Conservation (phyloP, 1,140 invertebrate species). For the Drosophila busckii region DNA sequence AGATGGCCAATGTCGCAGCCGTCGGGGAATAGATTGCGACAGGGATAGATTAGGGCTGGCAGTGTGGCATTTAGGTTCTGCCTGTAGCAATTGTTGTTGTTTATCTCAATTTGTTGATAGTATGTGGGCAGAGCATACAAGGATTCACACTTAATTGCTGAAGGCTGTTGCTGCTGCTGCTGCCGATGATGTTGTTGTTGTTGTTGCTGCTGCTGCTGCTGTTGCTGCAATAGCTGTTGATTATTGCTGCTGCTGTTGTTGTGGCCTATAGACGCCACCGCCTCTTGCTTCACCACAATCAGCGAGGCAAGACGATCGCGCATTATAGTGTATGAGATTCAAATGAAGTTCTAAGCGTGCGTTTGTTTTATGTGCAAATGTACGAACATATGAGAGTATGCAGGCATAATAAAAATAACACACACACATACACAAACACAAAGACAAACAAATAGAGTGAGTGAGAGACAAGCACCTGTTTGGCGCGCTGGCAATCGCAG, state of each 20-base stretch:
- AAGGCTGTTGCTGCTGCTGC: slow-evolving; percentile 19
- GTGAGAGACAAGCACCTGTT: slow-evolving; percentile 49
- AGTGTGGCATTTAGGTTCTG: slow-evolving; percentile 48
- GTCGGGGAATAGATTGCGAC: slow-evolving; percentile 72
- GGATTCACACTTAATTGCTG: slow-evolving; percentile 55
- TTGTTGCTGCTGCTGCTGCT: slow-evolving; percentile 19
- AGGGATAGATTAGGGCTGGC: slow-evolving; percentile 64
- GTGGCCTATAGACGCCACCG: slow-evolving; percentile 18
- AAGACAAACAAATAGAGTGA: slow-evolving; percentile 17
- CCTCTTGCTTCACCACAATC: slow-evolving; percentile 78
- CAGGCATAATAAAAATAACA: slow-evolving; percentile 3
- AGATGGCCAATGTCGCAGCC: slow-evolving; percentile 67
- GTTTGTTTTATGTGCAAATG: slow-evolving; percentile 1
- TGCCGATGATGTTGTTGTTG: slow-evolving; percentile 19
- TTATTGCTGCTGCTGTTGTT: slow-evolving; percentile 16
- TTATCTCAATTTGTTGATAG: slow-evolving; percentile 60
- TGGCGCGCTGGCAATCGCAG: slow-evolving; percentile 45
- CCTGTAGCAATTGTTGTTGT: slow-evolving; percentile 63
- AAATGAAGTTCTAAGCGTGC: not conserved
- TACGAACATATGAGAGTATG: not conserved
- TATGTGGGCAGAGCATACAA: slow-evolving; percentile 30
- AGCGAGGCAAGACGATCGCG: slow-evolving; percentile 78
- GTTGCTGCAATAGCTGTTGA: slow-evolving; percentile 27
- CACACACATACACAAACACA: slow-evolving; percentile 17
- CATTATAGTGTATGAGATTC: slow-evolving; percentile 52